Base-by-base conservation (phyloP, 1,140 invertebrate genomes). In the Hypothenemus hampei region DNA sequence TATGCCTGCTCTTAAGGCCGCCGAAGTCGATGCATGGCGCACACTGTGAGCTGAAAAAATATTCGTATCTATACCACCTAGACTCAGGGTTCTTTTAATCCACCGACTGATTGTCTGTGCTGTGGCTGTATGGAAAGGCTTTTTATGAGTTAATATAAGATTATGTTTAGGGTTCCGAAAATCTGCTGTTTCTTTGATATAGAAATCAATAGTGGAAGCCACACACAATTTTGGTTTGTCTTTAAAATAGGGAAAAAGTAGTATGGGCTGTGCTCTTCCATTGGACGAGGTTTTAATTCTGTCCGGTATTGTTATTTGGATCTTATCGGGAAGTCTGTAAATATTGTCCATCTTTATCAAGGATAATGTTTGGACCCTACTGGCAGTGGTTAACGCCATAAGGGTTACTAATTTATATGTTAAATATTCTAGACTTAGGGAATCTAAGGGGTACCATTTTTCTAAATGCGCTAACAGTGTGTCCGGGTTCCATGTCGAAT, bases 61-160 rank as follows among this genome's bases (percentile, higher is more conserved):
- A 8, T 8, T 7, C 4, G 43, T 45, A 26, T 45, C 24, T 8
- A 45, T 29, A 4, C 43, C 43, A 26, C 21, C 18, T 13, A 4
- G 8, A 7, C 26, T 45, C 3, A 45, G 24, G 4, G 16, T 16
- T 7, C n/a, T 4, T 45, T 45, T 45, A 13, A 45, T 3, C 43
- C 43, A 45, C 8, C 43, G 7, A 26, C 7, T 13, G 4, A 45
- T 23, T 4, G 43, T 45, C 18, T 45, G 43, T 26, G 18, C n/a
- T 24, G 43, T 13, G 4, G 43, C 43, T 23, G 37, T 11, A 21
- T 37, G 47, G 24, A 43, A 24, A 16, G 55, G 55, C 45, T 51
- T 57, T 19, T 35, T 57, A 57, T 43, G 13, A 39, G 55, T 57
- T 20, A 57, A 26, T 18, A 44, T 43, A 40, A 50, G 20, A 13